Conservation (phyloP, 2,113 vertebrate species). For the human region DNA sequence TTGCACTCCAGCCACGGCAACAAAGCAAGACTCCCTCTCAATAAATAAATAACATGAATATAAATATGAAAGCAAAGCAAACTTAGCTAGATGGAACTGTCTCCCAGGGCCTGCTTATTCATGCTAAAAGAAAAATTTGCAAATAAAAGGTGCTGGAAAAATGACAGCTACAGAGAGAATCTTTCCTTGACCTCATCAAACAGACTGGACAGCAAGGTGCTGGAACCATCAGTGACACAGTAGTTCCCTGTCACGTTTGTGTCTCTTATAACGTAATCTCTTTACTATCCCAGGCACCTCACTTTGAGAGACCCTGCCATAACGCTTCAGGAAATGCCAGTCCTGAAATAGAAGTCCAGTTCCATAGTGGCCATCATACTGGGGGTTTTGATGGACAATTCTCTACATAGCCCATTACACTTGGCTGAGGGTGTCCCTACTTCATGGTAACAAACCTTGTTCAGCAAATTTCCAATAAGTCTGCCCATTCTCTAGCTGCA, state of each 20-base stretch:
- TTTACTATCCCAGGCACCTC: accelerated
- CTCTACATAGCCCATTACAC: background rate
- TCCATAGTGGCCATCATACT: accelerated
- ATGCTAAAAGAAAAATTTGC: background rate
- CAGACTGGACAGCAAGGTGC: background rate
- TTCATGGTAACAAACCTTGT: background rate
- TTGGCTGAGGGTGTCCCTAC: slow-evolving; percentile 15
- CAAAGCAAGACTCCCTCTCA: too few species aligned
- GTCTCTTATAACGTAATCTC: background rate
- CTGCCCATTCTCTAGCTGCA: slow-evolving; percentile 56
- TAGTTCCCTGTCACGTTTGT: accelerated
- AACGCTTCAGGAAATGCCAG: background rate
- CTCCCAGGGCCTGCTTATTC: background rate
- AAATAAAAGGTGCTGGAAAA: background rate
- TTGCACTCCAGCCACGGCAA: too few species aligned
- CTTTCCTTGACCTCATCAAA: background rate
- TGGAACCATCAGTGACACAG: background rate
- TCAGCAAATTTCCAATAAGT: slow-evolving; percentile 62
- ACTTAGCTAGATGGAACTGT: background rate
- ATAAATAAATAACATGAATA: too few species aligned
- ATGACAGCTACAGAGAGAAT: background rate
- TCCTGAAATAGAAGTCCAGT: background rate
- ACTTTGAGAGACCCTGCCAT: background rate
- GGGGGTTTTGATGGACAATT: background rate
- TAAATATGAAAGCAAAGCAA: background rate